Evolutionary conservation across 2,888 invertebrate species (phyloP), one percentile per base, ranked within the genome.

Genomic region (Cerastoderma edule): DNA sequence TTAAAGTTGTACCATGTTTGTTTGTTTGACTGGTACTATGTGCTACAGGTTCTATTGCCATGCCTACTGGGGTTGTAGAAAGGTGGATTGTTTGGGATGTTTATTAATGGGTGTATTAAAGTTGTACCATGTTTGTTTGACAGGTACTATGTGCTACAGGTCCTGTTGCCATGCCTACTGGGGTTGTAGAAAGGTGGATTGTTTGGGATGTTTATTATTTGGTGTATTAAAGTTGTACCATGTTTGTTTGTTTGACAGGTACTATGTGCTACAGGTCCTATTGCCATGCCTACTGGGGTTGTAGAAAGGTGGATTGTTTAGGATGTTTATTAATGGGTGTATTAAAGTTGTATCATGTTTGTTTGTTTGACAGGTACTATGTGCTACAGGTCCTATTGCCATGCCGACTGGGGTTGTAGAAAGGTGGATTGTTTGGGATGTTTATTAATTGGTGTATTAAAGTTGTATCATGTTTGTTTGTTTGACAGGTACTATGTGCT

Each of bases 271-370:
- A 86, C 67, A 80, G 90, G 19, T 67, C 84, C 6, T 92, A 84
- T 79, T 91, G 92, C 67, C 91, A 91, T 80, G 86, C 89, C 4
- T 92, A 91, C 86, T 92, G 92, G 92, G 91, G 91, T 1, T 92
- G 92, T 85, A 79, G 85, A 19, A 90, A 86, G 70, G 79, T 77
- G 28, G 88, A 86, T 64, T 92, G 92, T 80, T 67, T n/a, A n/a
- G n/a, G n/a, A n/a, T n/a, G n/a, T n/a, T n/a, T n/a, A n/a, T n/a
- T n/a, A n/a, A n/a, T n/a, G n/a, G n/a, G n/a, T n/a, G n/a, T n/a
- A n/a, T n/a, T n/a, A n/a, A n/a, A n/a, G n/a, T n/a, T n/a, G n/a
- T n/a, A n/a, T n/a, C n/a, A n/a, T n/a, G n/a, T n/a, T n/a, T n/a
- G n/a, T 46, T 46, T 68, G 77, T n/a, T n/a, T n/a, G n/a, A 1